Base-by-base conservation (phyloP, 2,113 vertebrate species). In the Rhinopithecus roxellana region DNA sequence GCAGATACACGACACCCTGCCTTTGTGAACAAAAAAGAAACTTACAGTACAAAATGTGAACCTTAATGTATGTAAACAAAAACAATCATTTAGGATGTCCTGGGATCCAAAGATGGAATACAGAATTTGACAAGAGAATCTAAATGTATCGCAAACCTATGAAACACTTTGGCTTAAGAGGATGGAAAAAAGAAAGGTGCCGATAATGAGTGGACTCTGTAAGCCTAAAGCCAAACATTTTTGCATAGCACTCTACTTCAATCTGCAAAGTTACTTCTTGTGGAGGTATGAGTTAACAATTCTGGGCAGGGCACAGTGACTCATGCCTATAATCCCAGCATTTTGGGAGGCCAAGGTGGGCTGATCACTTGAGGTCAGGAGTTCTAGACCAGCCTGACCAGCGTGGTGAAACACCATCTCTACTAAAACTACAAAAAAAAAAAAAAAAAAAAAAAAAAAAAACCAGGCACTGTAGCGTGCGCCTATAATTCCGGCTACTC, bases 381-480 rank as follows among this genome's bases (percentile, higher is more conserved):
- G 61, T 64, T 64, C 12, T 5, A 64, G 61, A 30, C 27, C 25
- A 27, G 27, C 11, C 12, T 64, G 27, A 11, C 27, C 27, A 64
- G 27, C 1, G 27, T 64, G 61, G 12, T 64, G 25, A 64, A 30
- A 64, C 11, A 5, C 5, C 61, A 30, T 64, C 61, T 64, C 61
- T 64, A 64, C 11, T 64, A 64, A 64, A 30, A 13, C 27, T 13
- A 30, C 11, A 30, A 27, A 13, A 30, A 13, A 61, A 30, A 12
- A 17, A 52, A 16, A 1, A 16, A 52, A 52, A 16, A 1, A 16
- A 52, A 38, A 38, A 38, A 38, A 38, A 52, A 16, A 16, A 17
- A 52, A 0, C 25, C 12, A 27, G 4, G 59, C 59, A 6, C 30
- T 27, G 27, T 30, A 12, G 11, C 12, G 0, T 30, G 27, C 27